These are phyloP conservation scores for Epicauta chinensis DNA, from an alignment of 1,140 invertebrate genomes.

Conservation along the genomic window DNA sequence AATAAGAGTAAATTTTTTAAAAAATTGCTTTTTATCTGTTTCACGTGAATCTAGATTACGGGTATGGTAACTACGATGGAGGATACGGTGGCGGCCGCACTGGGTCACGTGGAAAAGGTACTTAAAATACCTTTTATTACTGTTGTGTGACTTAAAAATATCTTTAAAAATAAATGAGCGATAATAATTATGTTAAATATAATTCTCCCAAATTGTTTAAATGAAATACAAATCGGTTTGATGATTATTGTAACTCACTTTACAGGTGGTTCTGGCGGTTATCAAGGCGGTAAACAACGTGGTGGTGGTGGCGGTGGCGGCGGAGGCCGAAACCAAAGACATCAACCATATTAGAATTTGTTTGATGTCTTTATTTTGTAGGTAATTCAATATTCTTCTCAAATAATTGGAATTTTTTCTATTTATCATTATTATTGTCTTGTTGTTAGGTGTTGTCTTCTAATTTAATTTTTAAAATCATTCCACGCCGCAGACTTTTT, in stretches of 20 bases:
- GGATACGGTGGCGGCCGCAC: constrained; percentile 70
- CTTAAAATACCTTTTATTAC: no score
- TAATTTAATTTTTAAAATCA: no score
- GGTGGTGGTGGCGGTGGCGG: constrained; percentile 55
- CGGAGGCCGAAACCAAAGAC: constrained; percentile 65
- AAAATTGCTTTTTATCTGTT: not conserved
- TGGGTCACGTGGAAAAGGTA: constrained; percentile 75
- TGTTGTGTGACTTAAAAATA: not conserved
- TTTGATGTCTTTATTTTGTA: constrained; percentile 2
- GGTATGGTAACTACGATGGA: constrained; percentile 72
- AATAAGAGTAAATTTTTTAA: not conserved
- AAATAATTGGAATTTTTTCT: constrained; percentile 12
- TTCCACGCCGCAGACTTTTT: no score
- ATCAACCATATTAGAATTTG: constrained; percentile 66
- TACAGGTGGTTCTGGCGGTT: constrained; percentile 49
- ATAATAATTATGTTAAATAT: no score
- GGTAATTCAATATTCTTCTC: constrained; percentile 9
- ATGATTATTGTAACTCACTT: constrained; percentile 10
- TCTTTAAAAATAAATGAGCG: no score
- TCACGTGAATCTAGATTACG: constrained; percentile 56
- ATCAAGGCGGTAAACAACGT: constrained; percentile 57
- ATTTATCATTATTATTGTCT: not conserved
- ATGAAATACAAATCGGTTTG: no score
- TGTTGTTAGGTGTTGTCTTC: no score
- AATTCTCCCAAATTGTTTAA: no score